Evolutionary conservation across 1,140 invertebrate species (phyloP), one percentile per base, ranked within the genome.

Genomic region (Harpegnathos saltator): DNA sequence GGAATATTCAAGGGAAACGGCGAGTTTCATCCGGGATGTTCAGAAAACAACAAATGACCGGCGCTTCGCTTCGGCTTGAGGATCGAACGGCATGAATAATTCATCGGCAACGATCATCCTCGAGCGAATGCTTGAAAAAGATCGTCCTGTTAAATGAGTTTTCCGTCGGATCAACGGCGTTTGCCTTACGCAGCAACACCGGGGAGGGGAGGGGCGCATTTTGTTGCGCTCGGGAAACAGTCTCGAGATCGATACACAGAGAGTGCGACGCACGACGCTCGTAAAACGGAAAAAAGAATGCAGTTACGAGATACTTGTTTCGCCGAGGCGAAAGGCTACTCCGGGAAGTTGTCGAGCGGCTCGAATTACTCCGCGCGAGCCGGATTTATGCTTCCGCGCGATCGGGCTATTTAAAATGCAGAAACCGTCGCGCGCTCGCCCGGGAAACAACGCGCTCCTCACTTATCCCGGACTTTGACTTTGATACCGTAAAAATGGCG

Each of bases 341-440:
- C n/a, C n/a, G n/a, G n/a, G n/a, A n/a, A n/a, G n/a, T n/a, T n/a
- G n/a, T n/a, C n/a, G n/a, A n/a, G n/a, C n/a, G n/a, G n/a, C n/a
- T n/a, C n/a, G n/a, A n/a, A n/a, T n/a, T n/a, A n/a, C n/a, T n/a
- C n/a, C n/a, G n/a, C 22, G 29, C 54, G 44, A 63, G 4, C 17
- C 44, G 19, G 15, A 68, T 38, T 66, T 66, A 66, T 38, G 52
- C 56, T 58, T 77, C 50, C n/a, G 11, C 17, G 65, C 26, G 24
- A 77, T 77, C 24, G 48, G 24, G 19, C 29, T 77, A 56, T 24
- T 66, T 77, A 66, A 56, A 56, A 58, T 78, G 65, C 74, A 54
- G 17, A 44, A 68, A 78, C n/a, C 56, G 52, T 78, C 52, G 22
- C 5, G 9, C 19, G 54, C 15, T 11, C 38, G 38, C 22, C n/a